Conservation (phyloP, 2,888 invertebrate genomes). For the Argynnis bischoffii region DNA sequence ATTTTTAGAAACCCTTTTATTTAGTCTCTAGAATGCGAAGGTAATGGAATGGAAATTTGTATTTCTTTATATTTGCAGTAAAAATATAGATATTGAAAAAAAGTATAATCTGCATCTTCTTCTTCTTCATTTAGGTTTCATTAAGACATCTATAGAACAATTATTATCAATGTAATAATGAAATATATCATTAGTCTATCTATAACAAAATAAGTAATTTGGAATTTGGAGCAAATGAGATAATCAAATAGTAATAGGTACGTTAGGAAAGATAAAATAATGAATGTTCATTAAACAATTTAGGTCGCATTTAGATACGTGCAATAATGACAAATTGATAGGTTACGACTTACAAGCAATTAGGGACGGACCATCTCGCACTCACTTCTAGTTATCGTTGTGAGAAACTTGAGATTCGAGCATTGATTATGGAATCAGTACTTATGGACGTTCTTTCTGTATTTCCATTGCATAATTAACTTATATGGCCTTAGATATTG, state of each 20-base stretch:
- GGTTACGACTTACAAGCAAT: constrained; percentile 34
- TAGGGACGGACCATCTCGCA: constrained; percentile 32
- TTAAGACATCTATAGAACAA: too few relatives aligned
- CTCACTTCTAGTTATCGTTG: constrained; percentile 5
- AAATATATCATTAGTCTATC: not conserved
- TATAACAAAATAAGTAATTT: not conserved
- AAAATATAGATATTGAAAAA: too few relatives aligned
- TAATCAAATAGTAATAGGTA: constrained; percentile 16
- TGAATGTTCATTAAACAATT: constrained; percentile 30
- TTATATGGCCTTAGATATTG: not conserved
- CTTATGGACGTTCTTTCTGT: not conserved
- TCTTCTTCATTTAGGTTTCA: too few relatives aligned
- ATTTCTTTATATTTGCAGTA: too few relatives aligned
- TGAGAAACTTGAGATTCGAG: constrained; percentile 17
- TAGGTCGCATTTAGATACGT: constrained; percentile 34
- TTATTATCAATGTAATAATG: too few relatives aligned
- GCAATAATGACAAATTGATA: constrained; percentile 41
- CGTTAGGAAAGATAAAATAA: constrained; percentile 25
- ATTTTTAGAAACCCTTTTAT: constrained; percentile 13
- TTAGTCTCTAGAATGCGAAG: not conserved
- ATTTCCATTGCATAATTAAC: not conserved
- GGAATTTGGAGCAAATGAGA: constrained; percentile 6
- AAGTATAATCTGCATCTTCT: too few relatives aligned
- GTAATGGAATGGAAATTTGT: too few relatives aligned
- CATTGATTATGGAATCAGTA: not conserved